Evolutionary conservation across 2,888 invertebrate genomes (phyloP), one percentile per base, ranked within the genome.

Genomic region (Caradrina clavipalpis): DNA sequence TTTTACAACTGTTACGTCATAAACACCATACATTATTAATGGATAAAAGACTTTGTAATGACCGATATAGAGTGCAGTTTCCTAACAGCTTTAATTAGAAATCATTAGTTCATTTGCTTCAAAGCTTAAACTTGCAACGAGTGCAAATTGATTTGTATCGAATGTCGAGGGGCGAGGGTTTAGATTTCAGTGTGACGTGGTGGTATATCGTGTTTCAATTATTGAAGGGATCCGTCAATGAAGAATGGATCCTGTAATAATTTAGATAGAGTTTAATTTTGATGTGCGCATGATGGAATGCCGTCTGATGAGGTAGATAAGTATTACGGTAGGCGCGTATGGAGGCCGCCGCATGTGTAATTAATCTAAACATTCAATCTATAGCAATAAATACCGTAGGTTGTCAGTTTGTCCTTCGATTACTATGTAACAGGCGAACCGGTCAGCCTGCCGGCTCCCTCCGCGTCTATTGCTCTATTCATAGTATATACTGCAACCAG

Each of bases 331-430:
- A 88, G 87, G 88, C 86, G 85, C 87, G 87, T 89, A 89, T 87
- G 83, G 88, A 87, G 87, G 85, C 85, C 85, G n/a, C 84, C 82
- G 91, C 88, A 91, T 92, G 88, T 91, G 92, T 92, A 93, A 92
- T 93, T 93, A 92, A 92, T 93, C 91, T 92, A 87, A 89, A 90
- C 90, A 90, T 91, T 92, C 89, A 90, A 92, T 93, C 92, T 93
- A 92, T 89, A 92, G 89, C 91, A 92, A 92, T 92, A 93, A 92
- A 93, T 92, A 92, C 92, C 89, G 90, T 90, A 87, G 87, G 87
- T 87, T 91, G 92, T 90, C 89, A 88, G 92, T 91, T 86, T 92
- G 93, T 93, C 93, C 93, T 93, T 93, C 92, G 90, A 89, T 88
- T 88, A 88, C 90, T 88, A 88, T 89, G 91, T 88, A 89, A 89